Percentiles rank a stretch among this genome's conserved stretches.
Evolutionary conservation across 2,888 invertebrate species (phyloP).

Genomic region (Cynaeus angustus): DNA sequence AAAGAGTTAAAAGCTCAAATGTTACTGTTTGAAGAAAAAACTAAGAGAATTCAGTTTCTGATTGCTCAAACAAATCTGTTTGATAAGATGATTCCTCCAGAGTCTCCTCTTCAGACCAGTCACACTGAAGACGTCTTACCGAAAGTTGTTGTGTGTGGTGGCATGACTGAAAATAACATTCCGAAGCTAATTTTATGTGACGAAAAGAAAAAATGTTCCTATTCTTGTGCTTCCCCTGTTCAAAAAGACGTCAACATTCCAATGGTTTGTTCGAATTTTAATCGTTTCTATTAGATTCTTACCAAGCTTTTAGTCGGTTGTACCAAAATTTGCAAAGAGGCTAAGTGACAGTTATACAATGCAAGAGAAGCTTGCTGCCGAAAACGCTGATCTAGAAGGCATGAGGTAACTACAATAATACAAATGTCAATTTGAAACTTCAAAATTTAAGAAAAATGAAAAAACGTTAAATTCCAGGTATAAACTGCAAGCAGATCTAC

Average conservation of each 20-base stretch:
- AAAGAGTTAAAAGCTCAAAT: constrained; percentile 76
- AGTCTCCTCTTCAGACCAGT: constrained; percentile 55
- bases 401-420: constrained; percentile 73
- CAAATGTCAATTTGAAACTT: constrained; percentile 7
- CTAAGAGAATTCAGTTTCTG: constrained; percentile 75
- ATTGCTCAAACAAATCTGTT: constrained; percentile 70
- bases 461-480: constrained; percentile 71
- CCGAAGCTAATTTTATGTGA: constrained; percentile 75
- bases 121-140: constrained; percentile 70
- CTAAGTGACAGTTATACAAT: constrained; percentile 79
- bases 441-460: constrained; percentile 30
- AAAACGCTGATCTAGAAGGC: constrained; percentile 80
- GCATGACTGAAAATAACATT: constrained; percentile 72
- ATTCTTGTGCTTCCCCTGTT: constrained; percentile 12
- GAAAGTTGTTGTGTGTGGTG: constrained; percentile 75
- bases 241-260: constrained; percentile 42
- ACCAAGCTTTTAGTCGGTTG: constrained; percentile 54
- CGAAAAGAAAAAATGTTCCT: constrained; percentile 60
- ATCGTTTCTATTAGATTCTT: background rate
- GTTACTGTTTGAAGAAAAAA: constrained; percentile 77
- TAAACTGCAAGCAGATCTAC: constrained; percentile 77
- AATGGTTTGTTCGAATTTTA: constrained; percentile 33
- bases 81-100: constrained; percentile 65
- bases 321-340: constrained; percentile 73
- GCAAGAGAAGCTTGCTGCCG: constrained; percentile 80